Evolutionary conservation across 2,797 vertebrate genomes (phyloP).

Genomic region (Fundulus diaphanus): DNA sequence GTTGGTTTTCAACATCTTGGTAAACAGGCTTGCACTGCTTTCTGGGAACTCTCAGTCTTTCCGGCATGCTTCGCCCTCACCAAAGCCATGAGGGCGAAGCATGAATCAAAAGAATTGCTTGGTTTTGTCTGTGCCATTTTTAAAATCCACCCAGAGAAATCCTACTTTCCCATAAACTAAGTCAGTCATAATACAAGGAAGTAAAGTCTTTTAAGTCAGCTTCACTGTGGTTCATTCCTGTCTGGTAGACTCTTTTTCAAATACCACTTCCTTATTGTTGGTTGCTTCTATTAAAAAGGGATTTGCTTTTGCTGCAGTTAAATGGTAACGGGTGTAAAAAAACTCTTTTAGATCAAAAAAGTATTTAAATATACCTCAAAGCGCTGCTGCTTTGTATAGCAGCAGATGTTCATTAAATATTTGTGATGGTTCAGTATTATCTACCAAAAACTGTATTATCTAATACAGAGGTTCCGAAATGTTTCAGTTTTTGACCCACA

Average conservation of each 20-base stretch:
- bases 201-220: background rate
- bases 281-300: background rate
- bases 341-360: background rate
- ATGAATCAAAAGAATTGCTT: background rate
- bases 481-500: background rate
- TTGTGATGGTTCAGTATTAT: background rate
- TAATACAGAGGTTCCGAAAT: background rate
- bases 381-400: background rate
- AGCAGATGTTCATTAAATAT: background rate
- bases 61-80: background rate
- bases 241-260: constrained; percentile 2
- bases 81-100: background rate
- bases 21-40: background rate
- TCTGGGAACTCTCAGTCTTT: background rate
- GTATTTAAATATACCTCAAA: background rate
- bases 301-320: background rate
- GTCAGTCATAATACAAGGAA: background rate
- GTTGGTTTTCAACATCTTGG: constrained; percentile 13
- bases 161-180: background rate
- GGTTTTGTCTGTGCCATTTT: too few species aligned
- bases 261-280: constrained; percentile 28
- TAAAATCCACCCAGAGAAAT: background rate
- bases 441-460: background rate
- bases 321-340: background rate
- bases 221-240: background rate